These are phyloP conservation scores for Megastigmus dorsalis DNA, from an alignment of 2,888 invertebrate species.

Conservation along the genomic window DNA sequence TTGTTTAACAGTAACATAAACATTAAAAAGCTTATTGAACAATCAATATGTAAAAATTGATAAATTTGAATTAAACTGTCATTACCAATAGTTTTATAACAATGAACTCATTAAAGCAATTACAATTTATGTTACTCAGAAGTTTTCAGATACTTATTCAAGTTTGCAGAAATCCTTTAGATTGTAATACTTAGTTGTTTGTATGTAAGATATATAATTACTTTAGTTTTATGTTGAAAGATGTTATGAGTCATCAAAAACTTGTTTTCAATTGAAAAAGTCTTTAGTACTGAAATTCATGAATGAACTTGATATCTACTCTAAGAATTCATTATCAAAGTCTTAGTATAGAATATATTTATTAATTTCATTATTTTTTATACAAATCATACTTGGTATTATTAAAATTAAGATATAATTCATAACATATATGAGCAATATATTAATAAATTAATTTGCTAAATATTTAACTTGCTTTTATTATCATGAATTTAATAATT, in stretches of 20 bases:
- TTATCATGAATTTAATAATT: neutral
- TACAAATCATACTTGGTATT: neutral
- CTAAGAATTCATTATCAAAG: no score
- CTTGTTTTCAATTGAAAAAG: slow-evolving; percentile 10
- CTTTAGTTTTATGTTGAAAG: slow-evolving; percentile 13
- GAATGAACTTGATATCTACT: no score
- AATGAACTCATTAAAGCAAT: neutral
- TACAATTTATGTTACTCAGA: neutral
- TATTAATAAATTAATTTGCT: neutral
- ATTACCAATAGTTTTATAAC: no score
- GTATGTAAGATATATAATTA: slow-evolving; percentile 23
- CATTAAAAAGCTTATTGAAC: no score
- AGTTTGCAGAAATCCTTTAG: slow-evolving; percentile 10
- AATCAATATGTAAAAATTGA: no score
- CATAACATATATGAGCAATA: neutral
- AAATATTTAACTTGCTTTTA: neutral
- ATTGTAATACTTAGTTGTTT: neutral
- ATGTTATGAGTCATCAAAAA: slow-evolving; percentile 33
- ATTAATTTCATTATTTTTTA: no score
- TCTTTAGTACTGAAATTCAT: slow-evolving; percentile 4
- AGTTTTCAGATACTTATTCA: neutral
- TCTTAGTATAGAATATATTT: no score
- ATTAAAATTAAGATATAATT: neutral
- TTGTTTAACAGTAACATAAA: no score
- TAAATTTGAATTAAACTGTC: no score